Evolutionary conservation across 2,797 vertebrate genomes (phyloP).

Genomic region (Sebastes jordani): DNA sequence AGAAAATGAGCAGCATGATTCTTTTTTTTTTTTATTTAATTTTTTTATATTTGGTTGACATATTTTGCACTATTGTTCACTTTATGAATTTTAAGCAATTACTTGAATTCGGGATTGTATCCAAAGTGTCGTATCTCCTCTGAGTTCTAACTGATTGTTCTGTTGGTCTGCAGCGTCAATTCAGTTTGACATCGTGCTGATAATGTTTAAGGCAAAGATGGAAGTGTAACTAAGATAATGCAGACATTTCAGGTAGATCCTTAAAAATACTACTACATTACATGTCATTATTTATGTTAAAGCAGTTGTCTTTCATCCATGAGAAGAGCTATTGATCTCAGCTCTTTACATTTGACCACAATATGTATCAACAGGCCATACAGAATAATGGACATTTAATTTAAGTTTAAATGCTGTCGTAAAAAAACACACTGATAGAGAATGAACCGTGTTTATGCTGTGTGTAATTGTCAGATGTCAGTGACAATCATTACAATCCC

Average conservation of each 20-base stretch:
- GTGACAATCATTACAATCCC: slow-evolving; percentile 24
- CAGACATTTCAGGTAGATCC: slow-evolving; percentile 29
- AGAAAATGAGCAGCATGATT: slow-evolving; percentile 31
- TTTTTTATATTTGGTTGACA: slow-evolving; percentile 43
- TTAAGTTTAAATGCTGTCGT: neutral
- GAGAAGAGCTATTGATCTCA: neutral
- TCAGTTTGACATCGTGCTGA: slow-evolving; percentile 1
- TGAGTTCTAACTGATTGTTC: slow-evolving; percentile 26
- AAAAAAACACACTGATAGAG: neutral
- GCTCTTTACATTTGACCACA: neutral
- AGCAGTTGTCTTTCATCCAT: slow-evolving; percentile 25
- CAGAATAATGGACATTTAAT: neutral
- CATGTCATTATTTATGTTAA: slow-evolving; percentile 16
- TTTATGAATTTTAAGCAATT: slow-evolving; percentile 79
- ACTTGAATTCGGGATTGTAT: slow-evolving; percentile 80
- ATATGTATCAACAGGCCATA: neutral
- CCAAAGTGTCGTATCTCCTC: slow-evolving; percentile 41
- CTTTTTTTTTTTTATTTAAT: neutral
- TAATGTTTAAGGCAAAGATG: neutral
- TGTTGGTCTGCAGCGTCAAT: slow-evolving; percentile 22
- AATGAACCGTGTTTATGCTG: neutral
- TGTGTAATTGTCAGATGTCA: slow-evolving; percentile 3
- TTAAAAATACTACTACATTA: neutral
- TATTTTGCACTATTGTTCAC: slow-evolving; percentile 85
- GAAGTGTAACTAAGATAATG: neutral